phyloP scores from a whole-genome alignment of 2,888 invertebrate genomes.

The Dicyrtomina minuta region DNA sequence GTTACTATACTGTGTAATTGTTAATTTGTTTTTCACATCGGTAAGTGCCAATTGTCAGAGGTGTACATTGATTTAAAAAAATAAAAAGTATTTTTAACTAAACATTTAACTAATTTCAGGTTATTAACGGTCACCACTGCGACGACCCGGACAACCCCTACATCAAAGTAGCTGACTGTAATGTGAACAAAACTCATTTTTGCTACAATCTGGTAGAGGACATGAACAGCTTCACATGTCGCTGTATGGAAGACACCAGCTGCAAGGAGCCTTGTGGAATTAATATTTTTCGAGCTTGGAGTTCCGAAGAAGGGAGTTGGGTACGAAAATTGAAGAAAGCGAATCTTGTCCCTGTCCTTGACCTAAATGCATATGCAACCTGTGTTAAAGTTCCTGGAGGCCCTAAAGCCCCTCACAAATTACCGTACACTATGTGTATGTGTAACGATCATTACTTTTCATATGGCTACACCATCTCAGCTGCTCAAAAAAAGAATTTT shows the following conservation, averaged over 20 bases:
- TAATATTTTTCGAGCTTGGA: slow-evolving; percentile 25
- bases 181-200: not conserved
- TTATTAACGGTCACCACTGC: slow-evolving; percentile 10
- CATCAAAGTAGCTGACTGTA: not conserved
- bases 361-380: not conserved
- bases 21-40: no score
- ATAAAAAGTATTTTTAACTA: no score
- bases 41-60: no score
- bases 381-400: not conserved
- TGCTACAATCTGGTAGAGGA: slow-evolving; percentile 18
- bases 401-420: not conserved
- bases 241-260: not conserved
- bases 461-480: not conserved
- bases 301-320: slow-evolving; percentile 20
- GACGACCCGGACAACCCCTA: slow-evolving; percentile 8
- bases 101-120: no score
- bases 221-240: slow-evolving; percentile 13
- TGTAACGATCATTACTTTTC: slow-evolving; percentile 26
- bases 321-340: not conserved
- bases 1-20: no score
- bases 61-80: no score
- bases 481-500: slow-evolving; percentile 5
- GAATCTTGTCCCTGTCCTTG: not conserved
- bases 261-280: slow-evolving; percentile 22
- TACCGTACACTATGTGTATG: slow-evolving; percentile 24